phyloP scores from a whole-genome alignment of 1,140 invertebrate genomes.

The Formica selysi region DNA sequence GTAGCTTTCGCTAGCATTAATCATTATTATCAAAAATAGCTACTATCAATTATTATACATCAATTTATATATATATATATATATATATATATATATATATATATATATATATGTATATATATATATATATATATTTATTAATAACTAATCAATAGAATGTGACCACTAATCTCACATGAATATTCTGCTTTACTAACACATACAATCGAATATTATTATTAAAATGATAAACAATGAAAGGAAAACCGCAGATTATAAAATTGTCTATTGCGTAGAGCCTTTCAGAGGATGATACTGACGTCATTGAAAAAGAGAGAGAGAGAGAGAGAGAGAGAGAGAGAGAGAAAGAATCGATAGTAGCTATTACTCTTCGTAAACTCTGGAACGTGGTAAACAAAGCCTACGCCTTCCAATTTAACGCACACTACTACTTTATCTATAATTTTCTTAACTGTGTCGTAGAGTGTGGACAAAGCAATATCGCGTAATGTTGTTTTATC shows the following conservation, averaged over 20 bases:
- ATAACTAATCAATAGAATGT: neutral
- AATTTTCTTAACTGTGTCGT: constrained; percentile 61
- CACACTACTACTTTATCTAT: constrained; percentile 57
- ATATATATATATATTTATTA: neutral
- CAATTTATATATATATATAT: neutral
- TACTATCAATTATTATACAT: neutral
- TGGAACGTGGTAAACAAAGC: constrained; percentile 40
- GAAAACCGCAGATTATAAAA: constrained; percentile 16
- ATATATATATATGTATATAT: no score
- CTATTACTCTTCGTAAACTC: constrained; percentile 44
- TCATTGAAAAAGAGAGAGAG: neutral
- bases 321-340: no score
- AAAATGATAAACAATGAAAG: neutral
- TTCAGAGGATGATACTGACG: constrained; percentile 52
- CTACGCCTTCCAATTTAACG: constrained; percentile 63
- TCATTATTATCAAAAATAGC: neutral
- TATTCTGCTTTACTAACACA: neutral
- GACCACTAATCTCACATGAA: neutral
- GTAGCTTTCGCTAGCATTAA: neutral
- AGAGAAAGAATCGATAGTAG: constrained; percentile 55
- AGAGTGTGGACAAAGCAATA: constrained; percentile 62
- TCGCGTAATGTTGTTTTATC: constrained; percentile 56
- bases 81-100: no score
- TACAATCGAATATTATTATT: neutral
- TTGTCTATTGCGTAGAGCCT: constrained; percentile 15